Evolutionary conservation across 2,888 invertebrate species (phyloP), one percentile per base, ranked within the genome.

Genomic region (Prenolepis imparis): DNA sequence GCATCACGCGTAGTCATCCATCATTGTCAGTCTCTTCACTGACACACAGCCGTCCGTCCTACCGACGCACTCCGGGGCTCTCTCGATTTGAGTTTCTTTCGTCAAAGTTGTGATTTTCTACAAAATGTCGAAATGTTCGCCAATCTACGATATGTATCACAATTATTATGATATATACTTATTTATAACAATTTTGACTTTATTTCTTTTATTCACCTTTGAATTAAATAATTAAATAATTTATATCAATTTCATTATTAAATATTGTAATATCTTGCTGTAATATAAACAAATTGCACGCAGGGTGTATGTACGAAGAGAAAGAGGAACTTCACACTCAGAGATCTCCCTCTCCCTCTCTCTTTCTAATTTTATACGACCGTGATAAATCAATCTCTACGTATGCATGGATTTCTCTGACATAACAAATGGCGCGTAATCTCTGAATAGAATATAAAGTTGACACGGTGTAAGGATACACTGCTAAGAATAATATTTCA

Each of bases 11-110:
- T 91, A 90, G 92, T 93, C 94, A 94, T 94, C 94, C 94, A 94
- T 94, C 94, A 94, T 94, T 94, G 94, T 94, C 94, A 94, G 93
- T 91, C 93, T 93, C 93, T 92, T 93, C 93, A 93, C 92, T 91
- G 93, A 91, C 92, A 92, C 91, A 87, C 91, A 87, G 89, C 90
- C 90, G 90, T 86, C 86, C 89, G 89, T 90, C 81, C 90, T 89
- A 84, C 86, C 87, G 81, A 85, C 84, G 88, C 87, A 59, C 48
- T 52, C 84, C 84, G 81, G 59, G 59, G 36, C 72, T 68, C 57
- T 80, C 78, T 80, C 78, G 78, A 80, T 80, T 70, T 80, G 78
- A 70, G 78, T 70, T 77, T 70, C 78, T 80, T 80, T 80, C 78
- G 70, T 80, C 72, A 80, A 80, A 80, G 78, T 80, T 70, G 78